Percentiles rank a stretch among this genome's conserved stretches.
Evolutionary conservation across 2,797 vertebrate genomes (phyloP).

Genomic region (Chiloscyllium punctatum): DNA sequence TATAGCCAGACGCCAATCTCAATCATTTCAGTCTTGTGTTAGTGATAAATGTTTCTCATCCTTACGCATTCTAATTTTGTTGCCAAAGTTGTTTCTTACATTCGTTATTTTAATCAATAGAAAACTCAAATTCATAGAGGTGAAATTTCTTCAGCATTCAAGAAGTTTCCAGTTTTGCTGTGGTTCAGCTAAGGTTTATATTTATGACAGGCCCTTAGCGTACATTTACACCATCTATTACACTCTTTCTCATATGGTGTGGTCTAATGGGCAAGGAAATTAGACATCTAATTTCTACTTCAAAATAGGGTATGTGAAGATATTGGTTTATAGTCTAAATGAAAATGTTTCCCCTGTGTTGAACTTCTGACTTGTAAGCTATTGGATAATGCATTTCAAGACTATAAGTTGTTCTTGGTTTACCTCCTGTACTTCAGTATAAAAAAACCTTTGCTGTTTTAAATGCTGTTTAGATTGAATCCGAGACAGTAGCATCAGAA

Average conservation of each 20-base stretch:
- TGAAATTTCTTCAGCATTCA: background rate
- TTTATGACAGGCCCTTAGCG: background rate
- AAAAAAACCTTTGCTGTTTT: background rate
- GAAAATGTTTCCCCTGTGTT: background rate
- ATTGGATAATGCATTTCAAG: background rate
- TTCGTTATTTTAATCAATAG: background rate
- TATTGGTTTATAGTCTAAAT: background rate
- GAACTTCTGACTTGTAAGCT: background rate
- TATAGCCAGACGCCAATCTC: background rate
- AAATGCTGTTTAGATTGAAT: constrained; percentile 67
- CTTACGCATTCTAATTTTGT: background rate
- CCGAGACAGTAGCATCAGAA: constrained; percentile 78
- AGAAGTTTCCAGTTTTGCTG: background rate
- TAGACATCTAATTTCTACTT: background rate
- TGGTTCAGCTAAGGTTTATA: background rate
- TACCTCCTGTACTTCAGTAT: background rate
- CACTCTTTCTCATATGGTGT: background rate
- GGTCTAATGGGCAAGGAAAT: background rate
- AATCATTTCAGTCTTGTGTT: background rate
- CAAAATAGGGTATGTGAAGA: background rate
- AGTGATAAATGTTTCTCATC: no score
- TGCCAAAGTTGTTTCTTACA: background rate
- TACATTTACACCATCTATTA: background rate
- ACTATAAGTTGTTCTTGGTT: background rate
- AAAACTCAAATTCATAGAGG: background rate